Evolutionary conservation across 2,113 vertebrate genomes (phyloP).

Genomic region (Collichthys lucidus): DNA sequence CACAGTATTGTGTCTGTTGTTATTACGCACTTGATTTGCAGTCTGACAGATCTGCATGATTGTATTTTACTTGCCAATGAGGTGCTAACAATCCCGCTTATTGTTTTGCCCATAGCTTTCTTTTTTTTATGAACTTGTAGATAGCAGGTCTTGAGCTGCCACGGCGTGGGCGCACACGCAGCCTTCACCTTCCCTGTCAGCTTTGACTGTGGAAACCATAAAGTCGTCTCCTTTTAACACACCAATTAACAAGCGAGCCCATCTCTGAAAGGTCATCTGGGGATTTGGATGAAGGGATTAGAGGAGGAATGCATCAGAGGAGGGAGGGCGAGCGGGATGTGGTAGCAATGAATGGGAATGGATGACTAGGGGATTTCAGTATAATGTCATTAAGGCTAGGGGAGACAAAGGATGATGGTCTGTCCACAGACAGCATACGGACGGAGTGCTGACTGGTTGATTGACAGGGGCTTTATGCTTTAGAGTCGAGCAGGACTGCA

Average conservation of each 20-base stretch:
- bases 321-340: slow-evolving; percentile 65
- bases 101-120: background rate
- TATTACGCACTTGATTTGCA: slow-evolving; percentile 37
- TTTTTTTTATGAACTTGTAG: background rate
- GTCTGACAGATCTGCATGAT: slow-evolving; percentile 12
- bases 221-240: slow-evolving; percentile 56
- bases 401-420: slow-evolving; percentile 71
- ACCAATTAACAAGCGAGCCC: slow-evolving; percentile 68
- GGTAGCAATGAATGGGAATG: slow-evolving; percentile 75
- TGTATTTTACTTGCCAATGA: slow-evolving; percentile 26
- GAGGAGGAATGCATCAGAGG: slow-evolving; percentile 75
- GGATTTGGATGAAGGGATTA: slow-evolving; percentile 79
- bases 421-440: slow-evolving; percentile 57
- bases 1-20: slow-evolving; percentile 28
- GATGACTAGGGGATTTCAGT: slow-evolving; percentile 75
- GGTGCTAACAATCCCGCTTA: background rate
- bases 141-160: background rate
- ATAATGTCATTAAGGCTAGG: slow-evolving; percentile 77
- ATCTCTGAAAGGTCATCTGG: slow-evolving; percentile 75
- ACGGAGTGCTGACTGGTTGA: slow-evolving; percentile 45
- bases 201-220: slow-evolving; percentile 40
- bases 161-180: background rate
- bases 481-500: slow-evolving; percentile 49
- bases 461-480: slow-evolving; percentile 59
- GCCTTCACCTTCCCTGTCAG: slow-evolving; percentile 29